Evolutionary conservation across 1,140 invertebrate genomes (phyloP).

Genomic region (Monomorium pharaonis): DNA sequence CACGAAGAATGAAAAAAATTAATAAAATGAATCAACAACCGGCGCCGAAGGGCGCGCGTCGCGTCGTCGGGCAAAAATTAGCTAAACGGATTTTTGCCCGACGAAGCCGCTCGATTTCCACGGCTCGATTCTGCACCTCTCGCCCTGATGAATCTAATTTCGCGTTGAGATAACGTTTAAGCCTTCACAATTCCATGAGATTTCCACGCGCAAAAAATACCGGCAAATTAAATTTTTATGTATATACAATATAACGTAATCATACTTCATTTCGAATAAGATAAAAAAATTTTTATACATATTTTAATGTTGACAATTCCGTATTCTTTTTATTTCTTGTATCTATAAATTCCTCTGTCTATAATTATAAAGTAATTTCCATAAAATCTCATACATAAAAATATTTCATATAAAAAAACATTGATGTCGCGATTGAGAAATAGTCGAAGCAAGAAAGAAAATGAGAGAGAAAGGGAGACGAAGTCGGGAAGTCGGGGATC

Average conservation of each 20-base stretch:
- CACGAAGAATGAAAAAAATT: conserved; percentile 75
- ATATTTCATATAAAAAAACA: too few relatives aligned
- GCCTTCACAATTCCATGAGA: conserved; percentile 39
- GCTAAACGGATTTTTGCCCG: conserved; percentile 72
- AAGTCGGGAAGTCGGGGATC: conserved; percentile 48
- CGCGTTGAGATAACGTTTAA: conserved; percentile 61
- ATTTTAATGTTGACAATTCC: not conserved
- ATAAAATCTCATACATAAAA: too few relatives aligned
- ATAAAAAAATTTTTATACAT: not conserved
- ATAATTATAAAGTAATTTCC: too few relatives aligned
- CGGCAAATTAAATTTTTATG: not conserved
- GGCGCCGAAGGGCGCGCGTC: conserved; percentile 41
- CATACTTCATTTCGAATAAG: not conserved
- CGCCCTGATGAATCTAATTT: conserved; percentile 42
- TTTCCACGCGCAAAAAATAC: not conserved
- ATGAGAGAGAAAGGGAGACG: not conserved
- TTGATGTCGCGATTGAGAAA: conserved; percentile 24
- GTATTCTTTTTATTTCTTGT: not conserved
- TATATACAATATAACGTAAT: not conserved
- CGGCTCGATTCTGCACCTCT: conserved; percentile 8
- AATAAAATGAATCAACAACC: conserved; percentile 77
- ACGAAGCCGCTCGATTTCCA: conserved; percentile 55
- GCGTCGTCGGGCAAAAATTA: conserved; percentile 67
- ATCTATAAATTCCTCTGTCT: not conserved
- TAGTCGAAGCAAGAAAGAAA: not conserved